Percentiles rank a stretch among this genome's conserved stretches.
phyloP scores from a whole-genome alignment of 2,797 vertebrate genomes.

The Taeniopygia guttata region DNA sequence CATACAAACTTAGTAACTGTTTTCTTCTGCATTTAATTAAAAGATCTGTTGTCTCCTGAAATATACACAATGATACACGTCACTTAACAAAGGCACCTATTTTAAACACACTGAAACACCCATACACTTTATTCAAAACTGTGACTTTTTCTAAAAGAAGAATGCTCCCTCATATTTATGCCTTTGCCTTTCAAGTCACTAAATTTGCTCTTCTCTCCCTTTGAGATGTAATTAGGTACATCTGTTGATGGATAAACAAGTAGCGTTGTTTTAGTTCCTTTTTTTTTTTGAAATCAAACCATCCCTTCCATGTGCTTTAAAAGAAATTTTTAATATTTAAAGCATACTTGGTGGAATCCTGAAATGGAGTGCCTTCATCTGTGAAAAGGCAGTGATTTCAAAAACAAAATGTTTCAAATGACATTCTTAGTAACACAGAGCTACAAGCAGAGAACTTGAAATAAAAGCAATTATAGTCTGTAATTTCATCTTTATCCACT shows the following conservation, averaged over 20 bases:
- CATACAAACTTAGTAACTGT: neutral
- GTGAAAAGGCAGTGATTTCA: constrained; percentile 35
- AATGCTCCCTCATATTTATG: neutral
- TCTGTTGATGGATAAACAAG: constrained; percentile 74
- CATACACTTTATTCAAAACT: neutral
- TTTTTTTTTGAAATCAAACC: constrained; percentile 54
- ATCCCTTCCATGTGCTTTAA: constrained; percentile 45
- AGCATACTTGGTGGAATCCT: constrained; percentile 57
- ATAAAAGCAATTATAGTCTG: constrained; percentile 26
- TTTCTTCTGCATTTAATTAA: constrained; percentile 24
- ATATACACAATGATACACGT: neutral
- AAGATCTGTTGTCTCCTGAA: constrained; percentile 9
- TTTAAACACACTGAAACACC: neutral
- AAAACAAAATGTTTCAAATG: constrained; percentile 65
- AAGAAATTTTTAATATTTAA: constrained; percentile 73
- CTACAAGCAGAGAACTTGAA: constrained; percentile 36
- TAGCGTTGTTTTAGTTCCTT: constrained; percentile 10
- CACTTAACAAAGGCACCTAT: constrained; percentile 10
- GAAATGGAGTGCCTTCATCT: constrained; percentile 72
- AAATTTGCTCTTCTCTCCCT: constrained; percentile 48
- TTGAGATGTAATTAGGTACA: constrained; percentile 67
- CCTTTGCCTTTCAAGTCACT: constrained; percentile 54
- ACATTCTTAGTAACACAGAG: constrained; percentile 7
- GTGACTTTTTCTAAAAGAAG: neutral
- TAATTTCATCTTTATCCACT: constrained; percentile 47